Conservation (phyloP, 2,113 vertebrate species). For the Pelobates fuscus region DNA sequence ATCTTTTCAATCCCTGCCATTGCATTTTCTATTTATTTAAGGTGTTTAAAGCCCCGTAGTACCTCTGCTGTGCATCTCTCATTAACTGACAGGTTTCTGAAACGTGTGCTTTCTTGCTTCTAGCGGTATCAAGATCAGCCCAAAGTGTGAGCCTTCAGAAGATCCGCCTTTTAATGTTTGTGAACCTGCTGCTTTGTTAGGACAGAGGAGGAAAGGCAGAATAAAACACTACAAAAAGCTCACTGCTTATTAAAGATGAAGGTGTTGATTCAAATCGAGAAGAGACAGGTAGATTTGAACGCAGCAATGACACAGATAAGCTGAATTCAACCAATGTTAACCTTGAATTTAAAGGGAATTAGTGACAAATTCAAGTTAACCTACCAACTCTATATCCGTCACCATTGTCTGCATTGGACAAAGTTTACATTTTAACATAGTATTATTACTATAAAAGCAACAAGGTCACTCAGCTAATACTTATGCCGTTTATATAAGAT, state of each 20-base stretch:
- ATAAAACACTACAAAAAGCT: constrained; percentile 28
- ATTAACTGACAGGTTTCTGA: constrained; percentile 29
- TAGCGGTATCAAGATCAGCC: constrained; percentile 6
- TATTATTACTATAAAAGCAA: too few species aligned
- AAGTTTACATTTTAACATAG: too few species aligned
- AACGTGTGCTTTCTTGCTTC: constrained; percentile 11
- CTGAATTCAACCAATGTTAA: background rate
- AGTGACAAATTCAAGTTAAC: too few species aligned
- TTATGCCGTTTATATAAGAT: too few species aligned
- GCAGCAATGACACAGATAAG: background rate
- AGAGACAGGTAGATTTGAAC: constrained; percentile 15
- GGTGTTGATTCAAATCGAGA: constrained; percentile 27
- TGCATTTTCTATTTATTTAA: background rate
- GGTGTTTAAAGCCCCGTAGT: constrained; percentile 6
- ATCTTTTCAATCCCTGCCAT: background rate
- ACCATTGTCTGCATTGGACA: too few species aligned
- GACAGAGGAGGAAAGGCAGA: constrained; percentile 30
- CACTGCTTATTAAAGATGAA: constrained; percentile 46
- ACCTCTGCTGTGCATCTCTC: background rate
- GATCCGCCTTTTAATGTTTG: constrained; percentile 30
- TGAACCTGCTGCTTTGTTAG: constrained; percentile 43
- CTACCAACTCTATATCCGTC: too few species aligned
- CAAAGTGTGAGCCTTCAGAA: constrained; percentile 21
- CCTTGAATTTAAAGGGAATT: constrained; percentile 29
- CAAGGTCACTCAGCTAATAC: too few species aligned